These are phyloP conservation scores for Drosophila ercepeae DNA, from an alignment of 1,140 invertebrate genomes.

Conservation along the genomic window DNA sequence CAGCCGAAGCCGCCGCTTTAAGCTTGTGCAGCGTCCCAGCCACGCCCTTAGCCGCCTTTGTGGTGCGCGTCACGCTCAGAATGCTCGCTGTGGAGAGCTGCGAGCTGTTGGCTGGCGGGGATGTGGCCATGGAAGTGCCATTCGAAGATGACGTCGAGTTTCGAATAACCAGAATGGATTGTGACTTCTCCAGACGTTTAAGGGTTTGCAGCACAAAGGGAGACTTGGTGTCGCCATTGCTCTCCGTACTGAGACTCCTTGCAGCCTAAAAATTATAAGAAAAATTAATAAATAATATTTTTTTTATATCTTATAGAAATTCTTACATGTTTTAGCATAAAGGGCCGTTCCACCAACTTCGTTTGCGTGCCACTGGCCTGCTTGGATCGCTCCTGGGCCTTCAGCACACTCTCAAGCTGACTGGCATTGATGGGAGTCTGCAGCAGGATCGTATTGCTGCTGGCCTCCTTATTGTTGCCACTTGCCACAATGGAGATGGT, in stretches of 20 bases:
- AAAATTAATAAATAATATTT: background rate
- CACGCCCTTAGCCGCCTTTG: conserved; percentile 57
- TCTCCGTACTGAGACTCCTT: conserved; percentile 71
- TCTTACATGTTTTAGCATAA: conserved; percentile 79
- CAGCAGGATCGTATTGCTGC: conserved; percentile 71
- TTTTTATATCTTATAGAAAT: fast-evolving
- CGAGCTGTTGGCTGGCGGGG: conserved; percentile 18
- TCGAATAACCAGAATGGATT: conserved; percentile 82
- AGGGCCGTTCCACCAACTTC: conserved; percentile 70
- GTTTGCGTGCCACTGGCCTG: conserved; percentile 26
- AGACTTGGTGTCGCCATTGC: conserved; percentile 70
- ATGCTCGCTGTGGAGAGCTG: conserved; percentile 41
- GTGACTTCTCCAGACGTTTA: conserved; percentile 82
- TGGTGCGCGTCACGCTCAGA: conserved; percentile 64
- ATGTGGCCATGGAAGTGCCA: conserved; percentile 32
- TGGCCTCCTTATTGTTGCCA: conserved; percentile 56
- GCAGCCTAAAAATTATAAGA: conserved; percentile 47
- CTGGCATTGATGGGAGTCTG: conserved; percentile 83
- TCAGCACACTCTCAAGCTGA: conserved; percentile 78
- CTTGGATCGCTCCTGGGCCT: conserved; percentile 57
- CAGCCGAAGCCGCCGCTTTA: conserved; percentile 40
- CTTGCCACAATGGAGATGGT: conserved; percentile 67
- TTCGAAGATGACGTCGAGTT: conserved; percentile 54
- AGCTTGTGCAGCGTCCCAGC: conserved; percentile 64
- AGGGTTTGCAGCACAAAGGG: conserved; percentile 82